A percentile compares a stretch with the other conserved stretches of the same genome.
Conservation (phyloP, 2,113 vertebrate genomes). For the Ailuropoda melanoleuca region DNA sequence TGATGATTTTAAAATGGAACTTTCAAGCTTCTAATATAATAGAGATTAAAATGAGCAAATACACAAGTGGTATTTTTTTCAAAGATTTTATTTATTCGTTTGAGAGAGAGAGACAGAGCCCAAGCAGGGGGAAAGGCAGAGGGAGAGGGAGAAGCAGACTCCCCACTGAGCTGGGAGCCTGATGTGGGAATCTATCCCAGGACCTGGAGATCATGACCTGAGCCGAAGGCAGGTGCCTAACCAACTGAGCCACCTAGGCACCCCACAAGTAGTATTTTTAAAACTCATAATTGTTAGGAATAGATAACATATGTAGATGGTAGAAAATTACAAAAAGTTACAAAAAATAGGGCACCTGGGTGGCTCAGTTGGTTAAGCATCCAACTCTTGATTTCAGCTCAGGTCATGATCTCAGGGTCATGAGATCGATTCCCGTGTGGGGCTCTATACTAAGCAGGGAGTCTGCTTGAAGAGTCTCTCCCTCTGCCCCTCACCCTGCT, state of each 20-base stretch:
- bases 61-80: not conserved
- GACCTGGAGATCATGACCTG: too few species aligned
- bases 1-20: not conserved
- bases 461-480: not conserved
- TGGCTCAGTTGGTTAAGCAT: not conserved
- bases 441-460: not conserved
- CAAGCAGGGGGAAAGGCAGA: too few species aligned
- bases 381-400: not conserved
- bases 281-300: not conserved
- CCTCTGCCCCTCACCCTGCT: not conserved
- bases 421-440: not conserved
- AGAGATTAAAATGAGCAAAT: not conserved
- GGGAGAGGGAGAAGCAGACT: too few species aligned
- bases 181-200: too few species aligned
- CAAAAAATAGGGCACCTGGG: not conserved
- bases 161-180: too few species aligned
- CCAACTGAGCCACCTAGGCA: too few species aligned
- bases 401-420: not conserved
- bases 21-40: slow-evolving; percentile 5
- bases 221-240: too few species aligned
- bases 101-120: too few species aligned
- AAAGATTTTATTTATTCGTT: too few species aligned
- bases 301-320: not conserved
- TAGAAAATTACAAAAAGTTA: not conserved
- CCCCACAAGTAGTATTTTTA: not conserved